Evolutionary conservation across 2,888 invertebrate genomes (phyloP), one percentile per base, ranked within the genome.

Genomic region (Caenorhabditis sp.): DNA sequence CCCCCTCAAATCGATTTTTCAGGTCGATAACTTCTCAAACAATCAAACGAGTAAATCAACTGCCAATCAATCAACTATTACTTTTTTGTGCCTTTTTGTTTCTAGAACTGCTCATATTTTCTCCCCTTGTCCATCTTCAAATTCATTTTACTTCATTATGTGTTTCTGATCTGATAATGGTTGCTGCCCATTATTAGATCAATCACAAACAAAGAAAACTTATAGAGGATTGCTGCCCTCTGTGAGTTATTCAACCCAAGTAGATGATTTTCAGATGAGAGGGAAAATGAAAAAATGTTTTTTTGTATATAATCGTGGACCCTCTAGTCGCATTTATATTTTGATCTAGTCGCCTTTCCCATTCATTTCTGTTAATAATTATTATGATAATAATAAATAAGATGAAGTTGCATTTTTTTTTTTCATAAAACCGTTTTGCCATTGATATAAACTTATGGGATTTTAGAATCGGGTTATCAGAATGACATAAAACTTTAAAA

Each of bases 361-460:
- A 10, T 10, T 10, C 31, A n/a, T n/a, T 36, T 36, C 10, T 43
- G 43, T 43, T 43, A 43, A 43, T 43, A 43, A 43, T 43, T 43
- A 43, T 43, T 43, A 43, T 25, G 43, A 52, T 50, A 20, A n/a
- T 20, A 25, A 20, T 20, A 59, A 62, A 70, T 65, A 20, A 57
- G 7, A 69, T 1, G 26, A 70, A 65, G 10, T 65, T 36, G 17
- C 59, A 53, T 14, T 59, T 52, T 20, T 64, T 57, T 43, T 56
- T 23, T 36, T 66, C 70, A 54, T 66, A 70, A 21, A 59, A 14
- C 64, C 70, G 65, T 8, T 58, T 26, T 1, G 38, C 43, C n/a
- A 65, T 25, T 1, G 17, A 21, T 38, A 57, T 61, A 57, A 70
- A n/a, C n/a, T n/a, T n/a, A n/a, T n/a, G n/a, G n/a, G n/a, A n/a